Evolutionary conservation across 2,888 invertebrate species (phyloP), one percentile per base, ranked within the genome.

Genomic region (Eristalis tenax): DNA sequence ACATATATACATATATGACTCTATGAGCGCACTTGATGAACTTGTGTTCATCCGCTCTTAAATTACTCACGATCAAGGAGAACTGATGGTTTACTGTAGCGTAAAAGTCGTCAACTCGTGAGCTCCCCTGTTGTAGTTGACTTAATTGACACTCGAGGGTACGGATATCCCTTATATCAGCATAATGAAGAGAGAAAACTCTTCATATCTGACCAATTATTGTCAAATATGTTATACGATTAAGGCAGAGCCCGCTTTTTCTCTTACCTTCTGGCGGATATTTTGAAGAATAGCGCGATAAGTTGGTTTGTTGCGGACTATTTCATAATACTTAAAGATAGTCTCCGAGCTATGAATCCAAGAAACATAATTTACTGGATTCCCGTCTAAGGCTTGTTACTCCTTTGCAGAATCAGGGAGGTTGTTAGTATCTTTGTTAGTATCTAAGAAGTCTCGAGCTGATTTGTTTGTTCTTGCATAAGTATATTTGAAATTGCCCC

Each of bases 21-120:
- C 76, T 11, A 64, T 32, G 1, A 76, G 32, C 13, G 57, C 75
- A 56, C 43, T 65, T 3, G 43, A 65, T 22, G 28, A 43, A 18
- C 38, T 38, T n/a, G n/a, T n/a, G 35, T 3, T 56, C 23, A 18
- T 82, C 71, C 4, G 74, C 70, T 66, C 71, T 70, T 8, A 70
- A 68, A 26, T 76, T 82, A 23, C 70, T 82, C 1, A 76, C 50
- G 10, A 76, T 50, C 5, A 74, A 35, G 0, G 73, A 80, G 22
- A 73, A 73, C 18, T 80, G 66, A 15, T 78, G 50, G 18, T 75
- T 75, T 10, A 66, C 56, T 3, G 35, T 66, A 1, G 65, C 75
- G 35, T 78, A 79, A 26, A 75, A 79, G 40, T 69, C 70, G 18
- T 84, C 75, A 1, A 84, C 2, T 6, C 65, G 75, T 64, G 15